Conservation (phyloP, 2,888 invertebrate species). For the Caenorhabditis sp. region DNA sequence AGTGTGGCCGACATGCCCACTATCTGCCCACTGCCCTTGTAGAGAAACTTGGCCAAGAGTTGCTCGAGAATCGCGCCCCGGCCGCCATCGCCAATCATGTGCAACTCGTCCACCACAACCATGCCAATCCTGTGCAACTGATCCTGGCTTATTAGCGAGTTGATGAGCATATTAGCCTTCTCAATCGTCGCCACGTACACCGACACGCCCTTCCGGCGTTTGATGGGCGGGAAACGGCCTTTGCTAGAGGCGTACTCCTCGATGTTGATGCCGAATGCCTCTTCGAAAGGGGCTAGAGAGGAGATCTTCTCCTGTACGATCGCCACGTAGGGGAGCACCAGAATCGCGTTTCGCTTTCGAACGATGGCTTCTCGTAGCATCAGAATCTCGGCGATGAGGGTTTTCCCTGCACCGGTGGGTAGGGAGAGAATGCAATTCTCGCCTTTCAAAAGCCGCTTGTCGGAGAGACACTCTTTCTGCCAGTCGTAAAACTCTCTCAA, state of each 20-base stretch:
- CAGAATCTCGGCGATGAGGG: constrained; percentile 92
- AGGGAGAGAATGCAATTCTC: constrained; percentile 93
- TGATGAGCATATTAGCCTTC: constrained; percentile 90
- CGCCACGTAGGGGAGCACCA: constrained; percentile 95
- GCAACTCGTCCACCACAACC: constrained; percentile 92
- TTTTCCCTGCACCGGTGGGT: constrained; percentile 98
- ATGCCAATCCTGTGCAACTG: constrained; percentile 90
- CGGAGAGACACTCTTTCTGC: constrained; percentile 93
- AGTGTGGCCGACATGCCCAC: constrained; percentile 98
- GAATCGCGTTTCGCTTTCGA: constrained; percentile 90
- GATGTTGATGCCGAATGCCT: constrained; percentile 91
- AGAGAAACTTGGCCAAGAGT: constrained; percentile 89
- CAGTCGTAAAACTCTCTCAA: constrained; percentile 87
- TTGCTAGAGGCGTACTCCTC: constrained; percentile 95
- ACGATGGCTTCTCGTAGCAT: constrained; percentile 92
- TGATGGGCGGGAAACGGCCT: constrained; percentile 89
- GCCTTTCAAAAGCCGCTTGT: constrained; percentile 88
- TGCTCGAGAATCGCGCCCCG: constrained; percentile 92
- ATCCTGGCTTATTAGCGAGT: constrained; percentile 89
- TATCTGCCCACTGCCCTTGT: constrained; percentile 87
- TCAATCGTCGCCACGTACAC: constrained; percentile 96
- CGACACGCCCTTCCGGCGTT: constrained; percentile 88
- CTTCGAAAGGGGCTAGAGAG: constrained; percentile 91
- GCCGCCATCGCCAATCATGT: constrained; percentile 91
- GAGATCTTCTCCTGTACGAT: constrained; percentile 98